A percentile compares a stretch with the other conserved stretches of the same genome.
phyloP scores from a whole-genome alignment of 2,113 vertebrate genomes.

The Mastomys coucha region DNA sequence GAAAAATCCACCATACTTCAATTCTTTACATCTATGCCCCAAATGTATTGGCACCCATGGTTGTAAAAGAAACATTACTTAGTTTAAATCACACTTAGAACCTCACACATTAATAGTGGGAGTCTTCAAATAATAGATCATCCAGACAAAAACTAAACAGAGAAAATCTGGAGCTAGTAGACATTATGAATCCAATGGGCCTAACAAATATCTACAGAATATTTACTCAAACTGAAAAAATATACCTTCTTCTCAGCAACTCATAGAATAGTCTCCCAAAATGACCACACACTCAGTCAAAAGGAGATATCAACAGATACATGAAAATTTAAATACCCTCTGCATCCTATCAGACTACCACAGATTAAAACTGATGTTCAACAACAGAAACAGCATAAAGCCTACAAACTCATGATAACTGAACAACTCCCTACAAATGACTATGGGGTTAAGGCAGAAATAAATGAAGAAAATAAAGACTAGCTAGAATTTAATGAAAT shows the following conservation, averaged over 20 bases:
- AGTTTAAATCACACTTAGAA: neutral
- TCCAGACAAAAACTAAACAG: neutral
- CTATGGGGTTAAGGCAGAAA: neutral
- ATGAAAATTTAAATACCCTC: neutral
- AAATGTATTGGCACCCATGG: neutral
- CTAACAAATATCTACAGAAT: neutral
- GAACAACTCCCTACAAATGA: neutral
- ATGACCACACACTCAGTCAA: neutral
- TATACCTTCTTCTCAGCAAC: neutral
- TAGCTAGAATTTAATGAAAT: neutral
- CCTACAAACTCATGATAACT: neutral
- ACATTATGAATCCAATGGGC: neutral
- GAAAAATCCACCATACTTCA: neutral
- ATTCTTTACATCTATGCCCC: neutral
- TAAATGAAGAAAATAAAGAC: neutral
- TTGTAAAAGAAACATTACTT: neutral
- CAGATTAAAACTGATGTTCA: neutral
- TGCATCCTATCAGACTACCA: neutral
- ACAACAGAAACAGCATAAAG: neutral
- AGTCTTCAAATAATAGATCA: neutral
- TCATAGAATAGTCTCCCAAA: neutral
- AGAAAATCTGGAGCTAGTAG: neutral
- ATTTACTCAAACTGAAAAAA: neutral
- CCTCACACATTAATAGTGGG: neutral
- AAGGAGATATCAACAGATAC: neutral